These are phyloP conservation scores for Drosophila barbarae DNA, from an alignment of 2,888 invertebrate species.

Conservation along the genomic window DNA sequence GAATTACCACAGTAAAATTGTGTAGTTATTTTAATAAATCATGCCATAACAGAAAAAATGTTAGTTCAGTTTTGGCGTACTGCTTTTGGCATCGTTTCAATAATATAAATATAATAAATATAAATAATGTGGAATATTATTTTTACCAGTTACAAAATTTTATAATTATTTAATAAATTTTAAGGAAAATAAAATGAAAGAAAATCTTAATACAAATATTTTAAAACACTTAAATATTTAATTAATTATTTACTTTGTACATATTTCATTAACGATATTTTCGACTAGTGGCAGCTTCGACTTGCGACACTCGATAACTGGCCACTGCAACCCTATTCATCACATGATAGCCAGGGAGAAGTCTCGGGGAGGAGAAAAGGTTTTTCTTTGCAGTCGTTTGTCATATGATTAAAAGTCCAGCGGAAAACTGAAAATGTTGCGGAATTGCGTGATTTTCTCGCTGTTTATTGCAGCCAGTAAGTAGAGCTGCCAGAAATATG, in stretches of 20 bases:
- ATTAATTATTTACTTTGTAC: not conserved
- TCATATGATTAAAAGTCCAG: constrained; percentile 78
- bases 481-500: constrained; percentile 49
- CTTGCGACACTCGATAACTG: constrained; percentile 39
- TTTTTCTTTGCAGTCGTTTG: constrained; percentile 71
- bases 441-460: constrained; percentile 73
- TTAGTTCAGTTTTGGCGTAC: too few relatives aligned
- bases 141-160: too few relatives aligned
- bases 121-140: not conserved
- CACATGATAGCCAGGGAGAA: constrained; percentile 69
- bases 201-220: not conserved
- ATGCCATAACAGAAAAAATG: too few relatives aligned
- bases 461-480: constrained; percentile 77
- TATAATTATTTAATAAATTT: not conserved
- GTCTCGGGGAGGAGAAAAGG: constrained; percentile 42
- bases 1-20: too few relatives aligned
- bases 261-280: not conserved
- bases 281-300: not conserved
- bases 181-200: not conserved
- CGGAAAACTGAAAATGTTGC: constrained; percentile 75
- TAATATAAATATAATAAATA: too few relatives aligned
- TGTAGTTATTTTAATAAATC: too few relatives aligned
- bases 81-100: too few relatives aligned
- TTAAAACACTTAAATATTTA: too few relatives aligned
- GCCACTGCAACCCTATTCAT: constrained; percentile 40